Evolutionary conservation across 2,888 invertebrate genomes (phyloP).

Genomic region (Operophtera brumata): DNA sequence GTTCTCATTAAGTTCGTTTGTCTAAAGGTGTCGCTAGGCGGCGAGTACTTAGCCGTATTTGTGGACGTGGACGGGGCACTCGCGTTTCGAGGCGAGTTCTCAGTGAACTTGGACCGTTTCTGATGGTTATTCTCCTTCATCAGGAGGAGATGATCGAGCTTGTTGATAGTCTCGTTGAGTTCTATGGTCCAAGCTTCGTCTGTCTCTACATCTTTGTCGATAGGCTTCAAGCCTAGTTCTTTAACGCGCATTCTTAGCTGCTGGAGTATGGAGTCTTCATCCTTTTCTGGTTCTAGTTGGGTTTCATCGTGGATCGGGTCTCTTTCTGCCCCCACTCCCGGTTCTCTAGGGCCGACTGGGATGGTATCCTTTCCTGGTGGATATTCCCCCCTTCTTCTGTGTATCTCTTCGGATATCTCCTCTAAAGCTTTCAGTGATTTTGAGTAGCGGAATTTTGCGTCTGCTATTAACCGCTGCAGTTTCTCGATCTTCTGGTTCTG

Average conservation of each 20-base stretch:
- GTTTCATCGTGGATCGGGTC: conserved; percentile 72
- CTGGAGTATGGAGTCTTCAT: conserved; percentile 82
- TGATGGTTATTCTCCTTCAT: conserved; percentile 83
- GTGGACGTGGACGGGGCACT: conserved; percentile 70
- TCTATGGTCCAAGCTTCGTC: conserved; percentile 88
- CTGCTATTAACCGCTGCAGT: conserved; percentile 88
- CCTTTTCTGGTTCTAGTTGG: conserved; percentile 42
- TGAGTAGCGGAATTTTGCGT: conserved; percentile 90
- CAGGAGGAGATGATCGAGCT: conserved; percentile 86
- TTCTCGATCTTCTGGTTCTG: conserved; percentile 92
- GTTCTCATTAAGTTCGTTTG: conserved; percentile 57
- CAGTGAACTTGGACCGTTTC: conserved; percentile 73
- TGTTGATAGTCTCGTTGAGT: conserved; percentile 88
- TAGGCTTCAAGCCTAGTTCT: conserved; percentile 86
- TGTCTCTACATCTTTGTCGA: conserved; percentile 85
- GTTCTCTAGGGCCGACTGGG: conserved; percentile 82
- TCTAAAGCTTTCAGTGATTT: conserved; percentile 91
- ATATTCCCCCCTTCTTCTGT: conserved; percentile 83
- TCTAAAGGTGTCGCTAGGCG: conserved; percentile 61
- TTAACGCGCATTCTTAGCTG: conserved; percentile 85
- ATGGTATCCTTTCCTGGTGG: conserved; percentile 69
- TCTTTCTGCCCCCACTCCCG: conserved; percentile 88
- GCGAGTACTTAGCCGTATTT: conserved; percentile 49
- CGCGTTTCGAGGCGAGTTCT: conserved; percentile 58
- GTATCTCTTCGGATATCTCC: conserved; percentile 95